phyloP scores from a whole-genome alignment of 2,113 vertebrate species.

The Phalacrocorax carbo region DNA sequence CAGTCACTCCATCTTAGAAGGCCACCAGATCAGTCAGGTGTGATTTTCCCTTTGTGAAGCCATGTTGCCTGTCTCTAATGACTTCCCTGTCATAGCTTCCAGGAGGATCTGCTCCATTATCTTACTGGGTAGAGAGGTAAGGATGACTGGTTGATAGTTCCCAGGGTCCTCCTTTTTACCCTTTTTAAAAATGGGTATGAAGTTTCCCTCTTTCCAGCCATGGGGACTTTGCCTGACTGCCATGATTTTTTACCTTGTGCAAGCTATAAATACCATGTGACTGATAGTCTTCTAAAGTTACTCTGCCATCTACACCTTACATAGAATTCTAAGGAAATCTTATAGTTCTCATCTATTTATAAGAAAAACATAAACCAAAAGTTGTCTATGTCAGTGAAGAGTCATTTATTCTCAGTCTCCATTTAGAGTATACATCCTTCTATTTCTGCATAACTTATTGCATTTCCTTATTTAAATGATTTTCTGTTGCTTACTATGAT shows the following conservation, averaged over 20 bases:
- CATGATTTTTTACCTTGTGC: neutral
- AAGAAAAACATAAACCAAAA: neutral
- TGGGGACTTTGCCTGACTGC: neutral
- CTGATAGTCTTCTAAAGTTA: neutral
- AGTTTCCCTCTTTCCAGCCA: neutral
- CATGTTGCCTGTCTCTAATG: neutral
- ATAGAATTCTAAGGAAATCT: neutral
- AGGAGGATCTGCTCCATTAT: neutral
- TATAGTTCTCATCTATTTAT: neutral
- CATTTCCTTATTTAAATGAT: neutral
- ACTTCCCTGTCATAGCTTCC: neutral
- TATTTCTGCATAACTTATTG: neutral
- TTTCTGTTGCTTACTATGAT: neutral
- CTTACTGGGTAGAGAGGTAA: neutral
- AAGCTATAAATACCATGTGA: neutral
- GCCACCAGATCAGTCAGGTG: neutral
- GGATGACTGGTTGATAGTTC: neutral
- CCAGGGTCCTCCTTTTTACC: neutral
- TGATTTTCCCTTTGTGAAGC: neutral
- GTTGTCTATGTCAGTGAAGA: neutral
- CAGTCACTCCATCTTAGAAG: neutral
- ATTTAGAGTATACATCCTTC: neutral
- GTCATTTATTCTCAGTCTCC: neutral
- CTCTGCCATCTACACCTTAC: neutral
- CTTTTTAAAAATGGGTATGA: neutral